A percentile compares a stretch with the other conserved stretches of the same genome.
Evolutionary conservation across 2,888 invertebrate species (phyloP).

Genomic region (Amiota mariae): DNA sequence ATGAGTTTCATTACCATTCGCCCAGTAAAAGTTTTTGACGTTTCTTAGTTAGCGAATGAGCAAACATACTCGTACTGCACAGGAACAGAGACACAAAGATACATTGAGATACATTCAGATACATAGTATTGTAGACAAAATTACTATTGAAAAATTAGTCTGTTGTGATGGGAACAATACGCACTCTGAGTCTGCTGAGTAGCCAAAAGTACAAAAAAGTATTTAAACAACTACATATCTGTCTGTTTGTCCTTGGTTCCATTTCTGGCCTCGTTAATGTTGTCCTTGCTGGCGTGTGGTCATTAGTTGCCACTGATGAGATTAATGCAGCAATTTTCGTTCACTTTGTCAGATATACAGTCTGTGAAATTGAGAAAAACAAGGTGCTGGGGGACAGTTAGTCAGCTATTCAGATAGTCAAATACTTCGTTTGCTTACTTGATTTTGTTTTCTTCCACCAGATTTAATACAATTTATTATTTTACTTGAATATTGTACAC

Average conservation of each 20-base stretch:
- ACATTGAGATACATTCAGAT: too few relatives aligned
- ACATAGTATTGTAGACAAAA: neutral
- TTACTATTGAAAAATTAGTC: neutral
- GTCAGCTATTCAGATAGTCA: slow-evolving; percentile 6
- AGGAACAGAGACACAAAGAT: too few relatives aligned
- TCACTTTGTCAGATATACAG: neutral
- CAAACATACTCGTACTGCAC: too few relatives aligned
- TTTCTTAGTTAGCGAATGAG: neutral
- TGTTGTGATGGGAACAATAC: neutral
- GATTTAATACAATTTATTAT: neutral
- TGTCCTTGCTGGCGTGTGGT: slow-evolving; percentile 31
- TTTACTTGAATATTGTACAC: neutral
- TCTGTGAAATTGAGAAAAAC: too few relatives aligned
- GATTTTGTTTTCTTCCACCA: slow-evolving; percentile 1
- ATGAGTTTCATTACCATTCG: slow-evolving; percentile 62
- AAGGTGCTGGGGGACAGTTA: neutral
- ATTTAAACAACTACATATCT: neutral
- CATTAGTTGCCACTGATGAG: slow-evolving; percentile 45
- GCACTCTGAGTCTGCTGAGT: slow-evolving; percentile 5
- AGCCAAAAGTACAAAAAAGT: neutral
- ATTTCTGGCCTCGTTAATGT: neutral
- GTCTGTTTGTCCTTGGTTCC: neutral
- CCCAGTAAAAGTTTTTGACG: slow-evolving; percentile 48
- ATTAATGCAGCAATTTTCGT: slow-evolving; percentile 47
- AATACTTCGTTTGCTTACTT: slow-evolving; percentile 15